These are phyloP conservation scores for Fukomys damarensis DNA, from an alignment of 2,113 vertebrate genomes.

Conservation along the genomic window DNA sequence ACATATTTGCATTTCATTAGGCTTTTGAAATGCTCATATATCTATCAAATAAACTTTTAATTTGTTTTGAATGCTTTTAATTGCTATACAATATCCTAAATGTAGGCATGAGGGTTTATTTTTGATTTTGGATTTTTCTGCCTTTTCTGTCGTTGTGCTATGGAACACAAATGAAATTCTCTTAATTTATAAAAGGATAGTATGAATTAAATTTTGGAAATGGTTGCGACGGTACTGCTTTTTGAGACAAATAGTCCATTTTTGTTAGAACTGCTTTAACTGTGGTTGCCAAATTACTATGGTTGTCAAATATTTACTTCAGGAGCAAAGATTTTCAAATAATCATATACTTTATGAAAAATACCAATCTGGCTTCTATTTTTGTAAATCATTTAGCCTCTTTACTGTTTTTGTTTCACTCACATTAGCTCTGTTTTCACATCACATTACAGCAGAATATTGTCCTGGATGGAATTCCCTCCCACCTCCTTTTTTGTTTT, in stretches of 20 bases:
- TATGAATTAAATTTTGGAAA: slow-evolving; percentile 77
- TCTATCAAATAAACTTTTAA: slow-evolving; percentile 83
- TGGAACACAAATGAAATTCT: slow-evolving; percentile 77
- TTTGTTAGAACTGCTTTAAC: slow-evolving; percentile 80
- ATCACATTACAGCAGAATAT: too few species aligned
- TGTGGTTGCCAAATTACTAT: slow-evolving; percentile 79
- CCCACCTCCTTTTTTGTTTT: slow-evolving; percentile 58
- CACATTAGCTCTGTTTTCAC: too few species aligned
- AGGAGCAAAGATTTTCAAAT: slow-evolving; percentile 75
- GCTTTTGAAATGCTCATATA: slow-evolving; percentile 83
- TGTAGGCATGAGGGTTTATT: slow-evolving; percentile 73
- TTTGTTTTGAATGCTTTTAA: slow-evolving; percentile 85
- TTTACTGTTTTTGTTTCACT: too few species aligned
- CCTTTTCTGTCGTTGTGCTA: slow-evolving; percentile 76
- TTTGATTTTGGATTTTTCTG: neutral
- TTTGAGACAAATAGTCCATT: slow-evolving; percentile 72
- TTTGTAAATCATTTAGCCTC: too few species aligned
- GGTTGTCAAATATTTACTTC: slow-evolving; percentile 81
- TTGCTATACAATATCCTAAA: slow-evolving; percentile 84
- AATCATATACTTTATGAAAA: slow-evolving; percentile 66
- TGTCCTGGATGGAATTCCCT: neutral
- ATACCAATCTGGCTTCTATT: slow-evolving; percentile 8
- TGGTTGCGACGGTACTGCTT: slow-evolving; percentile 83
- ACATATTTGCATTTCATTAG: slow-evolving; percentile 57
- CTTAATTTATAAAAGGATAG: slow-evolving; percentile 81